These are phyloP conservation scores for Pheosia gnoma DNA, from an alignment of 2,888 invertebrate species.

Conservation along the genomic window DNA sequence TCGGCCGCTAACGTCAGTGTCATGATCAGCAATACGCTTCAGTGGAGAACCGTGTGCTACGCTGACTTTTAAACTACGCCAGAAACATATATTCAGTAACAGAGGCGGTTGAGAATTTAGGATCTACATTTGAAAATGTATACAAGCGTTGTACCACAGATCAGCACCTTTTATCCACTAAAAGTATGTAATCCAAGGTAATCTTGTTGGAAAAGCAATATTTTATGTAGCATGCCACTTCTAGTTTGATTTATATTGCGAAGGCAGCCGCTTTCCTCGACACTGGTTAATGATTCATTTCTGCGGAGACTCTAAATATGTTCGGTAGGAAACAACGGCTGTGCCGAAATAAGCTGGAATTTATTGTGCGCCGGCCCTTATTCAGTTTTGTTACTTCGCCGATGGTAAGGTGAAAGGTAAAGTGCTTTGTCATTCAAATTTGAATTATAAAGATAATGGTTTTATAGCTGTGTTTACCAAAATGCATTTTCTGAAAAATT, in stretches of 20 bases:
- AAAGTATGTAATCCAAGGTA: slow-evolving; percentile 8
- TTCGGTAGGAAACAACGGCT: slow-evolving; percentile 48
- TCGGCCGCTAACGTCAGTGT: too few relatives aligned
- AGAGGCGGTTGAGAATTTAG: too few relatives aligned
- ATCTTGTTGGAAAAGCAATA: slow-evolving; percentile 26
- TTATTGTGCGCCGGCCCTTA: slow-evolving; percentile 32
- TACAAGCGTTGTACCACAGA: too few relatives aligned
- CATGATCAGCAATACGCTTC: too few relatives aligned
- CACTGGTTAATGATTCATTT: slow-evolving; percentile 59
- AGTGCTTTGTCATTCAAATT: slow-evolving; percentile 21
- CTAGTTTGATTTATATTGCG: slow-evolving; percentile 34
- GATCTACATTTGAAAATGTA: too few relatives aligned
- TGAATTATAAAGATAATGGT: neutral
- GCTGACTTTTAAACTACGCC: too few relatives aligned
- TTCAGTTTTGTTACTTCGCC: slow-evolving; percentile 20
- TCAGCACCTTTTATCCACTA: slow-evolving; percentile 2
- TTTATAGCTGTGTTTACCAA: neutral
- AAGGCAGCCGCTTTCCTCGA: slow-evolving; percentile 25
- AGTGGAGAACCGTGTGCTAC: too few relatives aligned
- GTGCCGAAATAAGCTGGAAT: slow-evolving; percentile 39
- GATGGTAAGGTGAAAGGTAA: slow-evolving; percentile 10
- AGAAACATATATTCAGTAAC: too few relatives aligned
- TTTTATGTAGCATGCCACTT: slow-evolving; percentile 32
- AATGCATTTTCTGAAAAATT: too few relatives aligned
- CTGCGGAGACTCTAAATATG: slow-evolving; percentile 50